Evolutionary conservation across 2,888 invertebrate species (phyloP), one percentile per base, ranked within the genome.

Genomic region (Drosophila mulleri): DNA sequence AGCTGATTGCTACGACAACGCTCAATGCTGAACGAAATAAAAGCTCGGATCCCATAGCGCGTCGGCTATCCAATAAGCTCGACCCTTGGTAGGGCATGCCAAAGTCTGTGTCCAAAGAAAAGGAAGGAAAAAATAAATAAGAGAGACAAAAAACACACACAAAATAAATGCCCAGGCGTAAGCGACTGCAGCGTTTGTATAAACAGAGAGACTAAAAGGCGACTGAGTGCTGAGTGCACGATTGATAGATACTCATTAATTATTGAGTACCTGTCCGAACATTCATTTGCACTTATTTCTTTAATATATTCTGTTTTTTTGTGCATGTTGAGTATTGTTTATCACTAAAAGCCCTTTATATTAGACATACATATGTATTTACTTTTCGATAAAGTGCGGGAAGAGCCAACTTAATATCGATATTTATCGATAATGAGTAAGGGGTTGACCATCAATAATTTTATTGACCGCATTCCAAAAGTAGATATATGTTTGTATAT

Each of bases 161-260:
- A 60, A 39, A 52, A 59, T 50, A 52, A 61, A 60, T 59, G 62
- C 70, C 56, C 42, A 58, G 76, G 69, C 50, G 67, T 56, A 70
- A 71, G 77, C 73, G 63, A 74, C 59, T 80, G 83, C 83, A 80
- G 26, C 44, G 48, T 26, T 26, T 26, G 26, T 11, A 44, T 20
- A 44, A 20, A 44, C 52, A 53, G 20, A 23, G 52, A 53, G 52
- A 37, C 52, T 4, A 23, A 12, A 23, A 58, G 20, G n/a, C 23
- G 1, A 14, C 14, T 5, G 20, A 16, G 9, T 20, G 2, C 0
- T 0, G 29, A 26, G 26, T 44, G 32, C 6, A 12, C 35, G 44
- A 12, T 32, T 23, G 5, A 8, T 16, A 37, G 37, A 47, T 58
- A 47, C 41, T 41, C 41, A 41, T 41, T 41, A 41, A n/a, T 41